Evolutionary conservation across 1,140 invertebrate species (phyloP).

Genomic region (Dolichoris vasculosae): DNA sequence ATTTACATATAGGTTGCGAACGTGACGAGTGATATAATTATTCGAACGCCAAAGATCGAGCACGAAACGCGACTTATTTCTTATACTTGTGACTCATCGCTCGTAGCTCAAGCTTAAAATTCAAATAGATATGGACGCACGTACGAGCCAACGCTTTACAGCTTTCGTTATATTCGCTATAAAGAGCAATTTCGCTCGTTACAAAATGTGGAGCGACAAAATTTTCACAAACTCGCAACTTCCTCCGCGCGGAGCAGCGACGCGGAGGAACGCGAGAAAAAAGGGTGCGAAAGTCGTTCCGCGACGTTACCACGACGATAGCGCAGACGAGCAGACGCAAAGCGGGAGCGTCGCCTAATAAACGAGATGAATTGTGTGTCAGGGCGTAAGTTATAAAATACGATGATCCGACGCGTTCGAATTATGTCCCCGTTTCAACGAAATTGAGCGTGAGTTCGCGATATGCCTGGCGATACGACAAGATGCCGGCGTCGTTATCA

Average conservation of each 20-base stretch:
- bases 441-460: neutral
- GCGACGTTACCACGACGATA: no score
- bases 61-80: neutral
- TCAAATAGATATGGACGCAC: neutral
- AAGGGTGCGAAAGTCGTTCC: conserved; percentile 12
- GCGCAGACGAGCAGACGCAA: no score
- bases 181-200: conserved; percentile 17
- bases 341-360: neutral
- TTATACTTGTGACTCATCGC: neutral
- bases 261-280: neutral
- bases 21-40: neutral
- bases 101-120: neutral
- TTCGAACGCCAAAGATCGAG: neutral
- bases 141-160: neutral
- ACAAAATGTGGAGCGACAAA: conserved; percentile 28
- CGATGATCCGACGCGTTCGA: no score
- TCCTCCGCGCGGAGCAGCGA: conserved; percentile 12
- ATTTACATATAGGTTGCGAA: neutral
- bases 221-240: conserved; percentile 40
- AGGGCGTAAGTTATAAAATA: no score
- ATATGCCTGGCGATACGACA: no score
- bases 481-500: neutral
- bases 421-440: neutral
- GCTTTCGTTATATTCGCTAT: no score
- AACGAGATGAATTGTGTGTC: neutral